phyloP scores from a whole-genome alignment of 2,113 vertebrate species.

The Bambusicola thoracicus region DNA sequence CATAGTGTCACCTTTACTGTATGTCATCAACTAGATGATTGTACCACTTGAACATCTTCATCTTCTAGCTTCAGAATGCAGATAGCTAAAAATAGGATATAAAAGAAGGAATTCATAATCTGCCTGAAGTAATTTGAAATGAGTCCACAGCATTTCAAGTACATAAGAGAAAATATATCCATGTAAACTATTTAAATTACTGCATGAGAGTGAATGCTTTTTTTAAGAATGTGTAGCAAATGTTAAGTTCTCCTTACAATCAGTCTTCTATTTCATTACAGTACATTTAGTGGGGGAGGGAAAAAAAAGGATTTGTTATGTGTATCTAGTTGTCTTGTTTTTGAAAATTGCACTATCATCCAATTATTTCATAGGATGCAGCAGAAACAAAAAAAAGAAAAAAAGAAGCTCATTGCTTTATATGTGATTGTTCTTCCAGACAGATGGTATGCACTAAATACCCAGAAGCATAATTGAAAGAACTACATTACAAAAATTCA shows the following conservation, averaged over 20 bases:
- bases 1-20: background rate
- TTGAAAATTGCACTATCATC: background rate
- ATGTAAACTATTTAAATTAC: background rate
- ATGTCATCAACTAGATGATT: background rate
- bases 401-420: background rate
- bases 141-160: background rate
- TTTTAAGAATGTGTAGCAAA: background rate
- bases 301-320: background rate
- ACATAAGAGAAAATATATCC: background rate
- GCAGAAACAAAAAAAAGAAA: background rate
- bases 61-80: background rate
- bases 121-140: background rate
- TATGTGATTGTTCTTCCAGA: background rate
- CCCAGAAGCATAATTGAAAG: background rate
- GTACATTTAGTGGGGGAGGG: background rate
- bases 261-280: background rate
- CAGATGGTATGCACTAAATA: background rate
- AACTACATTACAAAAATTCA: background rate
- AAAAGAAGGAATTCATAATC: background rate
- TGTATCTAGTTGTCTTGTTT: background rate
- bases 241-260: background rate
- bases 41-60: background rate
- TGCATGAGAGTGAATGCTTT: background rate
- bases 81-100: background rate
- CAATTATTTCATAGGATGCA: background rate